Evolutionary conservation across 2,888 invertebrate genomes (phyloP), one percentile per base, ranked within the genome.

Genomic region (Charanyca ferruginea): DNA sequence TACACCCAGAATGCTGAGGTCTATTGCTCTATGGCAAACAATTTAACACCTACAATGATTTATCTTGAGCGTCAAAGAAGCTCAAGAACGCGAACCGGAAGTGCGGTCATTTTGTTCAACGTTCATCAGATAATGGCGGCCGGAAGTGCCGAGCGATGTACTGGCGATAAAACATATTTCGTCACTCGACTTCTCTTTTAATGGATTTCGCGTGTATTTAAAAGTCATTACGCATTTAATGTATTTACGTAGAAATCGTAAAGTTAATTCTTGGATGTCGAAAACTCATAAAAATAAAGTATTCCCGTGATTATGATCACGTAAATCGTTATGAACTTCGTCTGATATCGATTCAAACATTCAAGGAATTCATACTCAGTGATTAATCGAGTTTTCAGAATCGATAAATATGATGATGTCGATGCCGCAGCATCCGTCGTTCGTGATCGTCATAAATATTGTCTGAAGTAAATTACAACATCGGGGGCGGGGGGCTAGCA

Each of bases 91-190:
- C n/a, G n/a, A n/a, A n/a, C n/a, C n/a, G 87, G 87, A 87, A 85
- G 77, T 61, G 51, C 77, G 81, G 73, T 71, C 78, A 81, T 80
- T 86, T 83, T 71, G 79, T 72, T 60, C 51, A 70, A 52, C 77
- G 79, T 82, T 79, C 80, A 83, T 84, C 85, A 80, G 87, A 87
- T 85, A 85, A 81, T 76, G 77, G 75, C 71, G 41, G 35, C 70
- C 83, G 87, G 87, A 87, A 87, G 78, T 79, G 22, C 59, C 71
- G 73, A 57, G 65, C 79, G 77, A 80, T 80, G 79, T 75, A 77
- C 73, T 62, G 54, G 18, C 60, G 78, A 81, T 82, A 80, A 80
- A 66, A 73, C 53, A 63, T 53, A 73, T 79, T 77, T 79, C 69
- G 71, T 79, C 70, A 64, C 58, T 64, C 53, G 58, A 61, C 47